Base-by-base conservation (phyloP, 2,113 vertebrate species). In the Neodon shergylaensis region DNA sequence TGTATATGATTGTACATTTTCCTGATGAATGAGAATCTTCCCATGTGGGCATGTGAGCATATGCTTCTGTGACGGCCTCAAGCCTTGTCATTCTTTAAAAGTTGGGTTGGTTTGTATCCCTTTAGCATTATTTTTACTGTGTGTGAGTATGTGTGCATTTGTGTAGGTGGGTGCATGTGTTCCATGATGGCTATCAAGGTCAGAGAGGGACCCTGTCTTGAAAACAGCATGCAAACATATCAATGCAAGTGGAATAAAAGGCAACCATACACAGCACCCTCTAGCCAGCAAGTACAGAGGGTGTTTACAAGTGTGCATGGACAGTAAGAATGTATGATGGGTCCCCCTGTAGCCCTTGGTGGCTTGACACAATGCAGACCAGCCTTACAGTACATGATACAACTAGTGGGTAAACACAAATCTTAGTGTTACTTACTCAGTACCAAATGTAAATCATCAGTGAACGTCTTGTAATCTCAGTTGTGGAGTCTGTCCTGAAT, bases 41-140 rank as follows among this genome's bases (percentile, higher is more conserved):
- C 61, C 47, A 88, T 68, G 31, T 85, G 44, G 31, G 39, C 44
- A 73, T 93, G 83, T 88, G n/a, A 52, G 36, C 42, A 61, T 91
- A 39, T 91, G 94, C 44, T 90, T 96, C 94, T 91, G 22, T 96
- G 70, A 84, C 91, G 58, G 28, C 63, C 28, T 85, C 28, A 85
- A 85, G 17, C 83, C 28, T 66, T 65, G 26, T 65, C 73, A 79
- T 92, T 73, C 83, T 44, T 33, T 49, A 94, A 52, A 88, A 83
- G 58, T 78, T 82, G 28, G 10, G 7, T 26, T 74, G 14, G 19
- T 70, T 94, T 65, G 42, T 78, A 24, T 33, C 36, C 4, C 26
- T 11, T 90, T 91, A 76, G 39, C 31, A 39, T 66, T 88, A 83
- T 61, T 82, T 31, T 90, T 70, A 68, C 31, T 94, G 49, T 90